Conservation (phyloP, 2,888 invertebrate genomes). For the Alentia gelatinosa region DNA sequence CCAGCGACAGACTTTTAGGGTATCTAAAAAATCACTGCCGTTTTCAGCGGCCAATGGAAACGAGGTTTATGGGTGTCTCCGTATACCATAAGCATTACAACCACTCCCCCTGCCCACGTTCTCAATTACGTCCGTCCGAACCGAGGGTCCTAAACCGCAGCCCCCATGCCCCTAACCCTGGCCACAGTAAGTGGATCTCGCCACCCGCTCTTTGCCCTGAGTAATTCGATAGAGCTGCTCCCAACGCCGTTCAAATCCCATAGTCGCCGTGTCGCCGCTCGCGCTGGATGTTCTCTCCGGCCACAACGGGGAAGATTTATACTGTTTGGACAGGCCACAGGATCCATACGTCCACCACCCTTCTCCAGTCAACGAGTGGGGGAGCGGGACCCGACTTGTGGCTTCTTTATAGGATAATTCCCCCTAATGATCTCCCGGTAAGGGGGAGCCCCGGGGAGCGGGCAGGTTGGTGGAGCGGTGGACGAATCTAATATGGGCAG, state of each 20-base stretch:
- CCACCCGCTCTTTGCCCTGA: constrained; percentile 1
- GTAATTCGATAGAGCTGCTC: constrained; percentile 28
- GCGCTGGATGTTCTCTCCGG: background rate
- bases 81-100: too few species aligned
- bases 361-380: background rate
- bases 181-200: constrained; percentile 23
- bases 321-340: constrained; percentile 19
- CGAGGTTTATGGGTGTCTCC: too few species aligned
- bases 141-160: background rate
- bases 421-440: constrained; percentile 21
- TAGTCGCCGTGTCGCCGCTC: background rate
- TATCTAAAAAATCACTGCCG: too few species aligned
- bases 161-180: background rate
- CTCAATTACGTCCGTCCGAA: too few species aligned
- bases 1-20: too few species aligned
- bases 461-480: constrained; percentile 26
- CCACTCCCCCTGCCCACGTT: too few species aligned
- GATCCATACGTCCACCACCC: background rate
- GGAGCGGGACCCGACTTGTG: background rate
- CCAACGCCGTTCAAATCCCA: constrained; percentile 5
- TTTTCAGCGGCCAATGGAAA: too few species aligned
- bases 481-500: constrained; percentile 48
- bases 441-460: background rate
- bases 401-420: constrained; percentile 31
- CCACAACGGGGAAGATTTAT: background rate